Evolutionary conservation across 1,140 invertebrate species (phyloP), one percentile per base, ranked within the genome.

Genomic region (Diplogasteroides magnus): DNA sequence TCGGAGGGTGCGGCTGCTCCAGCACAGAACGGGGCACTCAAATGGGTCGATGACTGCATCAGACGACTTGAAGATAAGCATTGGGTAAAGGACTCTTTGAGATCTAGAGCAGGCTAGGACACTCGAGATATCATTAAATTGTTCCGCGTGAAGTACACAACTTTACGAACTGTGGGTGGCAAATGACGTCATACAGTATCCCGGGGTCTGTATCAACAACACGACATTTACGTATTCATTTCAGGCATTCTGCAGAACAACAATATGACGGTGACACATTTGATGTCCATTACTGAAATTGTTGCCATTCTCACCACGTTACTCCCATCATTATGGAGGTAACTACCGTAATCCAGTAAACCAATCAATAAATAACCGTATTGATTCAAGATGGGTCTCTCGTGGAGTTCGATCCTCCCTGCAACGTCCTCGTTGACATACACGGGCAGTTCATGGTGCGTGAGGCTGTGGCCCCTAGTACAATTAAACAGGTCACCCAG

Each of bases 351-450:
- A 48, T 11, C 37, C 6, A 48, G 37, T 6, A n/a, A n/a, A n/a
- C n/a, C n/a, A n/a, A 48, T 48, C 37, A 48, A 48, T 11, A 19
- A 48, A 11, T 19, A 48, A n/a, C n/a, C n/a, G n/a, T n/a, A 11
- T 48, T 19, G 37, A 6, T 48, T 19, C 64, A 66, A 25, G 64
- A 66, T 19, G 64, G 64, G 15, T 61, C 64, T 27, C 61, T 73
- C 14, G 62, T 37, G 6, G 72, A 73, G 62, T 56, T 32, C 2
- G 68, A 73, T 29, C 71, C 71, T 11, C 73, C 73, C 29, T 77
- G 85, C 27, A 84, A 82, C 68, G 82, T 86, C 15, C 84, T 85
- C 81, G 86, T 86, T 31, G 86, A 86, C 75, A 84, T 86, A 37
- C 85, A 86, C 78, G 86, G 85, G 61, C 86, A 86, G 76, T 86